These are phyloP conservation scores for Drosophila subobscura DNA, from an alignment of 1,140 invertebrate species.

Conservation along the genomic window DNA sequence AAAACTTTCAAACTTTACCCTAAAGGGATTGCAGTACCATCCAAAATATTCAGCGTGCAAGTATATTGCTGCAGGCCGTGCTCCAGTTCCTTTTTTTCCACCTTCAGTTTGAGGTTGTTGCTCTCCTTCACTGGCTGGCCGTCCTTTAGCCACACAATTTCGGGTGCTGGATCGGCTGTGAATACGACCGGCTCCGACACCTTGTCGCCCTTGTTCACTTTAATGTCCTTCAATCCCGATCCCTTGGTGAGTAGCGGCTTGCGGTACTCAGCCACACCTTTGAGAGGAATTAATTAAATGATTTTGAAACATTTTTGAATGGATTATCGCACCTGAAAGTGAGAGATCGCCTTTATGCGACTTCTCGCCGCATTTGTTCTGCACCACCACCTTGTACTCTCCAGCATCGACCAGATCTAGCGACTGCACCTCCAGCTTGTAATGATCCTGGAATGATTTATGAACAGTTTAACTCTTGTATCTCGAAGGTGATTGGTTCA, in stretches of 20 bases:
- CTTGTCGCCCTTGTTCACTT: conserved; percentile 87
- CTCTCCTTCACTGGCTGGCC: conserved; percentile 82
- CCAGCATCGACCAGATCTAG: conserved; percentile 90
- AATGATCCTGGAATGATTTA: conserved; percentile 85
- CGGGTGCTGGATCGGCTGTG: conserved; percentile 90
- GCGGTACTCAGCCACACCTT: conserved; percentile 89
- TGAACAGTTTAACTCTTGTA: background rate
- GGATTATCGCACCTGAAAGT: conserved; percentile 86
- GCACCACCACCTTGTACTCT: conserved; percentile 89
- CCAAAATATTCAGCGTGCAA: conserved; percentile 88
- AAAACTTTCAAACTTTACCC: conserved; percentile 1
- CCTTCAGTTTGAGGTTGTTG: conserved; percentile 84
- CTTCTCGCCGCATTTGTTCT: conserved; percentile 90
- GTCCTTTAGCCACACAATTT: conserved; percentile 85
- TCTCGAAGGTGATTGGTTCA: background rate
- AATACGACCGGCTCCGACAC: conserved; percentile 91
- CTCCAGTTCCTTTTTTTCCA: conserved; percentile 87
- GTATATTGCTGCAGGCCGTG: conserved; percentile 90
- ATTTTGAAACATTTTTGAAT: conserved; percentile 38
- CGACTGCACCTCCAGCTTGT: conserved; percentile 88
- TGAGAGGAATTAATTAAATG: background rate
- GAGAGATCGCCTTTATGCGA: conserved; percentile 88
- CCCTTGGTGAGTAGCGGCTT: conserved; percentile 88
- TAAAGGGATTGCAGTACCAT: conserved; percentile 81
- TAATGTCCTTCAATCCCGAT: conserved; percentile 86